These are phyloP conservation scores for Drosophila malerkotliana DNA, from an alignment of 1,140 invertebrate genomes.

Conservation along the genomic window DNA sequence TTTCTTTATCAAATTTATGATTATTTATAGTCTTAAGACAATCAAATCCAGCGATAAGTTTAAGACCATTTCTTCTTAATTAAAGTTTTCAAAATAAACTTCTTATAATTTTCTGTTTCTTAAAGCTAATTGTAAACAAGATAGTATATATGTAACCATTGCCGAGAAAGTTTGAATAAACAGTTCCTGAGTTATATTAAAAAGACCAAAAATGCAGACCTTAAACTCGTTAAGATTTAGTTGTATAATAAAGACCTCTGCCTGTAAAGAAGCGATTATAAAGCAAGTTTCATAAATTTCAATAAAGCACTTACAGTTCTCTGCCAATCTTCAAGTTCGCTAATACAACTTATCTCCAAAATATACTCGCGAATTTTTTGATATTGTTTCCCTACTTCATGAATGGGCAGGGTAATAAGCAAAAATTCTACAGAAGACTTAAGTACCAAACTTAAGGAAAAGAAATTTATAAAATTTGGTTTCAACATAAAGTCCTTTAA, in stretches of 20 bases:
- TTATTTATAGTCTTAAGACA: too few relatives aligned
- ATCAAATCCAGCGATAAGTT: too few relatives aligned
- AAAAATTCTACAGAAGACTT: neutral
- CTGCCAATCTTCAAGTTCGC: neutral
- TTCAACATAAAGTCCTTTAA: too few relatives aligned
- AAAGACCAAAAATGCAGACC: constrained; percentile 1
- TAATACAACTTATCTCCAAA: neutral
- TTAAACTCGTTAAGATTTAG: constrained; percentile 2
- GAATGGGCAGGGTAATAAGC: neutral
- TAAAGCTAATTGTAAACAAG: neutral
- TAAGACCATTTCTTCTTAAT: too few relatives aligned
- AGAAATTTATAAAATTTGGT: too few relatives aligned
- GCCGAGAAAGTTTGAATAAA: neutral
- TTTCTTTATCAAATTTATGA: too few relatives aligned
- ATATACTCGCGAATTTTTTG: neutral
- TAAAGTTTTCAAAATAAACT: too few relatives aligned
- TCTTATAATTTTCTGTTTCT: too few relatives aligned
- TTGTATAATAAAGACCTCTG: neutral
- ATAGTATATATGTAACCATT: neutral
- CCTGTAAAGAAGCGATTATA: neutral
- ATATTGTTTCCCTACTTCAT: neutral
- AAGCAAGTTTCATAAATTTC: neutral
- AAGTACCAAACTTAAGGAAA: neutral
- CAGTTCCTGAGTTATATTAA: constrained; percentile 4
- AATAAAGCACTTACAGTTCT: neutral